Evolutionary conservation across 2,888 invertebrate species (phyloP).

Genomic region (Cataglyphis altisquamis): DNA sequence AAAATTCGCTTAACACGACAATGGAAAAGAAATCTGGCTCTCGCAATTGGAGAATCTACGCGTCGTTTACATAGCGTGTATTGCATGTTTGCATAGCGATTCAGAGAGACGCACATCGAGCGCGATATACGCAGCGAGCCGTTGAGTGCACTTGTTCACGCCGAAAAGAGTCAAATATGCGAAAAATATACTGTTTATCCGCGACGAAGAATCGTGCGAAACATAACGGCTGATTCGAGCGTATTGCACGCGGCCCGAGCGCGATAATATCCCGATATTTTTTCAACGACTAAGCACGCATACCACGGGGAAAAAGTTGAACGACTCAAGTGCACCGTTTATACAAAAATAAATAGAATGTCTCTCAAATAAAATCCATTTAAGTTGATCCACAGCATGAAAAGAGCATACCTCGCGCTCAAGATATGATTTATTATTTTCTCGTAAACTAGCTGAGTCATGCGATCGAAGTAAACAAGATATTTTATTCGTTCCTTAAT

Average conservation of each 20-base stretch:
- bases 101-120: slow-evolving; percentile 52
- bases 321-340: not conserved
- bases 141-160: slow-evolving; percentile 36
- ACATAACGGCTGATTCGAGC: slow-evolving; percentile 57
- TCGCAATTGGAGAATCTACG: slow-evolving; percentile 46
- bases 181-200: slow-evolving; percentile 56
- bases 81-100: slow-evolving; percentile 58
- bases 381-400: slow-evolving; percentile 1
- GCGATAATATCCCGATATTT: slow-evolving; percentile 25
- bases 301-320: not conserved
- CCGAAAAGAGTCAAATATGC: slow-evolving; percentile 40
- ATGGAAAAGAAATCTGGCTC: slow-evolving; percentile 48
- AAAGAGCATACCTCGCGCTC: slow-evolving; percentile 11
- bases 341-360: slow-evolving; percentile 1
- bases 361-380: slow-evolving; percentile 54
- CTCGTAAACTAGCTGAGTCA: not conserved
- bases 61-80: slow-evolving; percentile 51
- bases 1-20: slow-evolving; percentile 35
- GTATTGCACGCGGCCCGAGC: not conserved
- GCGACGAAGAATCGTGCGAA: slow-evolving; percentile 51
- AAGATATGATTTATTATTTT: slow-evolving; percentile 22
- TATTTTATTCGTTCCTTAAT: not conserved
- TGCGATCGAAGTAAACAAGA: not conserved
- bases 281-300: slow-evolving; percentile 18
- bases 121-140: slow-evolving; percentile 42